phyloP scores from a whole-genome alignment of 1,140 invertebrate species.

The Trichonephila clavata region DNA sequence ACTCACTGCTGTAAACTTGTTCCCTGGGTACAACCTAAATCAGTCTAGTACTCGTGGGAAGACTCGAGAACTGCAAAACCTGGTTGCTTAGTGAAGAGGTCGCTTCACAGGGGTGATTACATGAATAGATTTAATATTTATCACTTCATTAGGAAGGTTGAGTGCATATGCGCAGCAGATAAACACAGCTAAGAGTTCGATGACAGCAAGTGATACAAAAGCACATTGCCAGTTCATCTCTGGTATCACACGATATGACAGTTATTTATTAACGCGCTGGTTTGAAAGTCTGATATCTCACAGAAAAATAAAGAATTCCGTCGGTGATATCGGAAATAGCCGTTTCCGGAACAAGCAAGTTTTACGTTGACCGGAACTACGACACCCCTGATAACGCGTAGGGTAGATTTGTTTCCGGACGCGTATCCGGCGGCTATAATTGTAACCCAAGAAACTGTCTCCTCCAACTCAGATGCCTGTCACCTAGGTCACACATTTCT shows the following conservation, averaged over 20 bases:
- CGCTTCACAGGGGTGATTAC: too few species aligned
- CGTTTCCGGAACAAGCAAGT: not conserved
- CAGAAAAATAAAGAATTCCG: slow-evolving; percentile 17
- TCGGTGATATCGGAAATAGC: not conserved
- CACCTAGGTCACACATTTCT: not conserved
- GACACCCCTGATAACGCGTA: slow-evolving; percentile 35
- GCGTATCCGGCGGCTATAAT: slow-evolving; percentile 52
- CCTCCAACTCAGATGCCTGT: not conserved
- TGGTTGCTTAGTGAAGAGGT: too few species aligned
- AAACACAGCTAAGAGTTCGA: not conserved
- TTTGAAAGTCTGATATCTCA: not conserved
- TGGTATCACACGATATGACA: slow-evolving; percentile 3
- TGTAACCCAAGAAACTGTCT: slow-evolving; percentile 33
- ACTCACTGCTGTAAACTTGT: too few species aligned
- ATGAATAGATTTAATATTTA: too few species aligned
- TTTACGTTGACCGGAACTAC: slow-evolving; percentile 51
- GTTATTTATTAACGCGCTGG: slow-evolving; percentile 11
- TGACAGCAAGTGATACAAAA: not conserved
- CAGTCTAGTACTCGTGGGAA: too few species aligned
- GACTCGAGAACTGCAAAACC: too few species aligned
- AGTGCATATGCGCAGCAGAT: too few species aligned
- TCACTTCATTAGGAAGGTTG: too few species aligned
- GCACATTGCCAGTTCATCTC: not conserved
- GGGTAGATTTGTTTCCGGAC: slow-evolving; percentile 39
- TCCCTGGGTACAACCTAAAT: too few species aligned